Base-by-base conservation (phyloP, 2,113 vertebrate species). In the Plestiodon gilberti region DNA sequence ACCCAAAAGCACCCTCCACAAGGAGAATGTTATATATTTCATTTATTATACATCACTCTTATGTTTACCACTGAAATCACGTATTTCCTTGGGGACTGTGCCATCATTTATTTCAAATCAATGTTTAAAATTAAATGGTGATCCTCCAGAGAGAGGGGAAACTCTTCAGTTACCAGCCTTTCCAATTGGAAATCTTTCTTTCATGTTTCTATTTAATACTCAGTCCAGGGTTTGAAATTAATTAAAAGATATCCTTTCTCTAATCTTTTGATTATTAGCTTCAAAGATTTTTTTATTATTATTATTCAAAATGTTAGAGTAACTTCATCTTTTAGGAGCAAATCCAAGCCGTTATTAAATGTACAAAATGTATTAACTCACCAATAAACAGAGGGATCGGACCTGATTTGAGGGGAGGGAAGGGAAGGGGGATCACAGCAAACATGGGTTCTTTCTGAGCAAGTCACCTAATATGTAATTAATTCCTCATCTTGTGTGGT, bases 221-320 rank as follows among this genome's bases (percentile, higher is more conserved):
- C 95, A 95, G 59, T 95, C 89, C 94, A 93, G 91, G 91, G 93
- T 93, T 96, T 95, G 95, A 96, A 97, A 96, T 96, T 97, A 97
- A 97, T 97, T 96, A 97, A 97, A 97, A 96, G 91, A 96, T 96
- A 97, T 96, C 92, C 93, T 95, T 96, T 95, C 93, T 96, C 93
- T 96, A 96, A 96, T 97, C 95, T 96, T 97, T 96, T 96, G 93
- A 96, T 96, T 96, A 96, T 95, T 96, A 96, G 94, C 95, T 96
- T 97, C 93, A 96, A 96, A 96, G 96, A 95, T 96, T 43, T 79
- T 86, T 71, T 86, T 85, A 15, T 78, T 74, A 73, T 61, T 40
- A 75, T 76, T 90, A 91, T 93, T 93, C 86, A 91, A 89, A 92
- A 94, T 88, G 71, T 89, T 94, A 92, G 93, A 96, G 93, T 93